Conservation (phyloP, 2,113 vertebrate genomes). For the Eolophus roseicapilla region DNA sequence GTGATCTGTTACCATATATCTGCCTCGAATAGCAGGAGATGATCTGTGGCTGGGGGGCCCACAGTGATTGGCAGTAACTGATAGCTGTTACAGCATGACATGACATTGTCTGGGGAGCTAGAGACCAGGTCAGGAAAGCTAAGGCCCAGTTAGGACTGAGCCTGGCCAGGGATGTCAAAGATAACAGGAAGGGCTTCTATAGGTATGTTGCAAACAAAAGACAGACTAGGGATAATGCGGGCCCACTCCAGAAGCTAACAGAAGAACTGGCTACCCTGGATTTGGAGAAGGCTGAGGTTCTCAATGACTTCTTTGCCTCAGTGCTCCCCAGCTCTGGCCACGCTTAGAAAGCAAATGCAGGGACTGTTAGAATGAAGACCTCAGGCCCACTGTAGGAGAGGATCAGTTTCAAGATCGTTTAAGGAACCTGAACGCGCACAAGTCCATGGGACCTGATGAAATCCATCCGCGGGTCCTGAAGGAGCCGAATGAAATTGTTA, state of each 20-base stretch:
- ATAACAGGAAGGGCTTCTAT: neutral
- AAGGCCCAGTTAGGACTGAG: neutral
- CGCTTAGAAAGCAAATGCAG: neutral
- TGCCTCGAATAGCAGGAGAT: neutral
- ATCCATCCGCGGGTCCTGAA: neutral
- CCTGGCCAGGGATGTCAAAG: neutral
- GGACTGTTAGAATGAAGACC: neutral
- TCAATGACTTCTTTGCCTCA: neutral
- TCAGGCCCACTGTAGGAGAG: neutral
- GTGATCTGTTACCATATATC: fast-evolving
- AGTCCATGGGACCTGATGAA: neutral
- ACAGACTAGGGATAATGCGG: neutral
- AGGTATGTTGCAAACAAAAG: neutral
- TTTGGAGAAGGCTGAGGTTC: neutral
- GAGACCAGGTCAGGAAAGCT: neutral
- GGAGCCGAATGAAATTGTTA: neutral
- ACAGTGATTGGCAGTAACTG: neutral
- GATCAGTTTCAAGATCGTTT: neutral
- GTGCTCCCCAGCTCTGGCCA: neutral
- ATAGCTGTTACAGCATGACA: neutral
- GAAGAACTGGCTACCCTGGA: neutral
- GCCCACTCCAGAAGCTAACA: neutral
- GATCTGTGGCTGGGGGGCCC: neutral
- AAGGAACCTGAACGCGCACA: neutral
- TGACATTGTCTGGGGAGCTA: neutral